Conservation (phyloP, 2,797 vertebrate genomes). For the Chaunax sp. region DNA sequence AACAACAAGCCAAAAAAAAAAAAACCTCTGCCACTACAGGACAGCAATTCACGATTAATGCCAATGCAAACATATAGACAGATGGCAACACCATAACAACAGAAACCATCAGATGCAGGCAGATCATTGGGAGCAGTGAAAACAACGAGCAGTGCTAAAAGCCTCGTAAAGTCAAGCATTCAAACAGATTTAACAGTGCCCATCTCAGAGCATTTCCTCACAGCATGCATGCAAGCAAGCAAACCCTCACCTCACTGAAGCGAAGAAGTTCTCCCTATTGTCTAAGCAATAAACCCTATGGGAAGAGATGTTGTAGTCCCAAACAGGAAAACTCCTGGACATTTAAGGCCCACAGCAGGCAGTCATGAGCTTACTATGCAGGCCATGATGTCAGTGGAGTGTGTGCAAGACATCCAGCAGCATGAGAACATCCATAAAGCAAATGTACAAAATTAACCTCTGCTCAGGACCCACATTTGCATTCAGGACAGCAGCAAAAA, state of each 20-base stretch:
- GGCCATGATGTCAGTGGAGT: not conserved
- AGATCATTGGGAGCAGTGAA: slow-evolving; percentile 9
- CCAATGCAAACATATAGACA: not conserved
- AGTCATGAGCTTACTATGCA: not conserved
- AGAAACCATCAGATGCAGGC: slow-evolving; percentile 1
- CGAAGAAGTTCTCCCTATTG: not conserved
- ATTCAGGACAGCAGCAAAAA: not conserved
- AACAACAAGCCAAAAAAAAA: not conserved
- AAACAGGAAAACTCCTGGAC: slow-evolving; percentile 3
- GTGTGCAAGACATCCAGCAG: slow-evolving; percentile 7
- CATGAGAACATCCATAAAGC: slow-evolving; percentile 8
- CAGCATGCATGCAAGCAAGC: not conserved
- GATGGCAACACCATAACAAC: slow-evolving; percentile 10
- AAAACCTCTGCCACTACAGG: not conserved
- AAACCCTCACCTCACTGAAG: slow-evolving; percentile 20
- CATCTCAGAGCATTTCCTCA: slow-evolving; percentile 1
- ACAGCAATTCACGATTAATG: slow-evolving; percentile 8
- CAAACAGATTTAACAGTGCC: slow-evolving; percentile 3
- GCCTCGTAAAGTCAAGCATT: slow-evolving; percentile 9
- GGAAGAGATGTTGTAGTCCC: not conserved
- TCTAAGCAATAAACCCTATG: slow-evolving; percentile 2
- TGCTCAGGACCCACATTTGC: not conserved
- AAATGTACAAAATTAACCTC: not conserved
- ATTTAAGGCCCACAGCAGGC: not conserved
- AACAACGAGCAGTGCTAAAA: not conserved